These are phyloP conservation scores for Spinibarbus caldwelli DNA, from an alignment of 2,797 vertebrate species.

Conservation along the genomic window DNA sequence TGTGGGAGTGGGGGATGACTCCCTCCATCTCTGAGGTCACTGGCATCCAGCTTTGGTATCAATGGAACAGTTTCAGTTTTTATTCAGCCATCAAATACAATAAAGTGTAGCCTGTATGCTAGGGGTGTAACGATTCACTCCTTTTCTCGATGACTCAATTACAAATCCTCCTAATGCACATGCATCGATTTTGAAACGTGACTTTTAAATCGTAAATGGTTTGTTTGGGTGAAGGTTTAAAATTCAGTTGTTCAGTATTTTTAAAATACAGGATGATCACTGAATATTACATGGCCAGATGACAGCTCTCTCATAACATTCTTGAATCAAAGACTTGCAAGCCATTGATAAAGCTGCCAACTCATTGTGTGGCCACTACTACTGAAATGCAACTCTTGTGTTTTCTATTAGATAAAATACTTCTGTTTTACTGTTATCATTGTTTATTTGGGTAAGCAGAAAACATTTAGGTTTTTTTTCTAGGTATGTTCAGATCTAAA, in stretches of 20 bases:
- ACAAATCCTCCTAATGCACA: no score
- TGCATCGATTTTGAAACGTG: background rate
- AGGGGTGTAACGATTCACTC: background rate
- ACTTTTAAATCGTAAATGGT: background rate
- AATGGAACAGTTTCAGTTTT: background rate
- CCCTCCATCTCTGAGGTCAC: slow-evolving; percentile 44
- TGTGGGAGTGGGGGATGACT: slow-evolving; percentile 21
- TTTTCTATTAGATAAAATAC: background rate
- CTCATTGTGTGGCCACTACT: background rate
- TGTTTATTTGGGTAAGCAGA: background rate
- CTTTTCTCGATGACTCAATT: background rate
- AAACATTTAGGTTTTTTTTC: no score
- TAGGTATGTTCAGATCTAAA: background rate
- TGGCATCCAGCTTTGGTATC: slow-evolving; percentile 18
- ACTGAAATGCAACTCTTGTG: background rate
- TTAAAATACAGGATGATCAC: background rate
- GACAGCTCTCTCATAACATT: background rate
- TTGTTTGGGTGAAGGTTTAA: background rate
- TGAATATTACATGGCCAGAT: background rate
- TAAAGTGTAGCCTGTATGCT: background rate
- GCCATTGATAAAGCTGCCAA: background rate
- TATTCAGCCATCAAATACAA: background rate
- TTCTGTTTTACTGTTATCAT: background rate
- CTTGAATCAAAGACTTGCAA: background rate
- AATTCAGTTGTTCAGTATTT: background rate